Evolutionary conservation across 1,140 invertebrate genomes (phyloP), one percentile per base, ranked within the genome.

Genomic region (Solenopsis fugax): DNA sequence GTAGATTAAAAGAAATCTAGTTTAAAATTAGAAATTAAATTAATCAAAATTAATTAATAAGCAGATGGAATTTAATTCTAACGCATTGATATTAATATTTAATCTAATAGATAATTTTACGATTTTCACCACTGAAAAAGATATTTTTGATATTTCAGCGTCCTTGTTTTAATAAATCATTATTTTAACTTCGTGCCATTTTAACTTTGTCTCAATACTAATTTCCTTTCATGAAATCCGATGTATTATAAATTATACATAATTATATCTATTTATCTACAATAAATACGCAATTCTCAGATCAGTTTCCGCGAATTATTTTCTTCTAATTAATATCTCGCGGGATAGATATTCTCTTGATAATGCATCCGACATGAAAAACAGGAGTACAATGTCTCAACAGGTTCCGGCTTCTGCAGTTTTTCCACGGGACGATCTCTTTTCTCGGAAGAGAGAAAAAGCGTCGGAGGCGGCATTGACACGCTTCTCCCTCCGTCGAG

Each of bases 391-490:
- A 16, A 41, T 18, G 1, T 50, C 12, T 60, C 41, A 6, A 18
- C 21, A 29, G 37, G 16, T 58, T 72, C 41, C 41, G 24, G 29
- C 9, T 13, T 64, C 60, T 41, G 24, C 21, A 0, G 9, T 48
- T 73, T 82, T 82, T 3, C 67, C 18, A 18, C 50, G 13, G 21
- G 45, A 16, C 54, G 24, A 69, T 54, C 21, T 81, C 76, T 81
- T 71, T 81, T 81, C 64, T 69, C 34, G 50, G n/a, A 45, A 10
- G 12, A 4, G 21, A n/a, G 21, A 82, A 34, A 24, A 72, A 73
- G 45, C 13, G 60, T 60, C 54, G 2, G 21, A 48, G 24, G 16
- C 16, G n/a, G 54, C 67, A 82, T 73, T 60, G 80, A 73, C 80
- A 82, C 54, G 52, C 52, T 82, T 82, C 50, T 73, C 12, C 21